Evolutionary conservation across 2,888 invertebrate genomes (phyloP), one percentile per base, ranked within the genome.

Genomic region (Dasypogon diadema): DNA sequence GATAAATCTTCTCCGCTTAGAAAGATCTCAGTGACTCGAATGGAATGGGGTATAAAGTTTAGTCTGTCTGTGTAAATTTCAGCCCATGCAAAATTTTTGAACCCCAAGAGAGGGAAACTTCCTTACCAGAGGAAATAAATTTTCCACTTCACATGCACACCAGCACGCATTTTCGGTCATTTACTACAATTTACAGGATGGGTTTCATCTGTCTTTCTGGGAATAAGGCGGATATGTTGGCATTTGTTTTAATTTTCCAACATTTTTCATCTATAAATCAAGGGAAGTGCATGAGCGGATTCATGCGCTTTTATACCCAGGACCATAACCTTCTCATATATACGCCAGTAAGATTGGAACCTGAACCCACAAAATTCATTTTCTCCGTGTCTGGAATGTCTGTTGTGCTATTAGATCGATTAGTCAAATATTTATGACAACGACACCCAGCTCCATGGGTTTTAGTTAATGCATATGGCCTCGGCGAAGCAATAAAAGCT

Each of bases 341-440:
- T n/a, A n/a, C n/a, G n/a, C n/a, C n/a, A n/a, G n/a, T n/a, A n/a
- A n/a, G n/a, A 42, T 12, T 51, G 8, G 51, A 51, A 21, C 16
- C 10, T 5, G n/a, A 46, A 14, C 22, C 63, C 18, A 63, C 21
- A 42, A 63, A 63, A 42, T 63, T 63, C 21, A 63, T 22, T 63
- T 34, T 16, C 22, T 46, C 21, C 22, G 63, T 63, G 42, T 63
- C 65, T 48, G 48, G 65, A 70, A 54, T 58, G 55, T 34, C 58
- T 24, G 42, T 54, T 42, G 51, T 72, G 72, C 74, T 75, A 75
- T 75, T 75, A 75, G 77, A 75, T 58, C 75, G 63, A 75, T 77
- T 77, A 75, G 77, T 77, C 70, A 75, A 77, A 74, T 77, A 77
- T 77, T 77, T 77, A 77, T 72, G 75, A 54, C 51, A 63, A 60